Conservation (phyloP, 2,113 vertebrate genomes). For the Xiphophorus maculatus region DNA sequence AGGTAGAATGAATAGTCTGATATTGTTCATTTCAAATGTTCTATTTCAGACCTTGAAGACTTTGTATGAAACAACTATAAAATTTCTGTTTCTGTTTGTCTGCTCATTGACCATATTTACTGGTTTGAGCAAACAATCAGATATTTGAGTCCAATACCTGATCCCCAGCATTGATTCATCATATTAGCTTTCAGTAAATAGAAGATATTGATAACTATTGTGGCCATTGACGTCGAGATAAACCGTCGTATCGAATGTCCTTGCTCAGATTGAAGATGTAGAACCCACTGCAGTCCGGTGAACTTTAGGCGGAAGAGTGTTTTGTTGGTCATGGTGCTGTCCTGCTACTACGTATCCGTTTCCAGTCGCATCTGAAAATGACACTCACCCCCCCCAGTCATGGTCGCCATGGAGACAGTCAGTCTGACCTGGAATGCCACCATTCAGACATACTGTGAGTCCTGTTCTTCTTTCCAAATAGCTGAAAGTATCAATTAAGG, state of each 20-base stretch:
- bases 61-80: not conserved
- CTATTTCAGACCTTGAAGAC: not conserved
- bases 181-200: constrained; percentile 20
- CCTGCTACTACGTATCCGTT: constrained; percentile 64
- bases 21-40: not conserved
- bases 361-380: constrained; percentile 38
- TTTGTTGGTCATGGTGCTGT: constrained; percentile 45
- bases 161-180: constrained; percentile 12
- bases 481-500: constrained; percentile 79
- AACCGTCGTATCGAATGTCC: constrained; percentile 28
- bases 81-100: not conserved
- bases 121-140: not conserved
- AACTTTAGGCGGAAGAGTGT: constrained; percentile 48
- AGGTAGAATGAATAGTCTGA: not conserved
- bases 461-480: constrained; percentile 51
- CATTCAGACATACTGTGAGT: constrained; percentile 65
- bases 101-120: not conserved
- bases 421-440: constrained; percentile 86
- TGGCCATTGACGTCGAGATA: constrained; percentile 35
- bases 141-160: not conserved
- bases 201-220: constrained; percentile 7
- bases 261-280: constrained; percentile 15
- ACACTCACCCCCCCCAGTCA: not conserved
- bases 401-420: constrained; percentile 78
- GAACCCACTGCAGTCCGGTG: constrained; percentile 14